Percentiles rank a stretch among this genome's conserved stretches.
Conservation (phyloP, 2,797 vertebrate species). For the Margarornis squamiger region DNA sequence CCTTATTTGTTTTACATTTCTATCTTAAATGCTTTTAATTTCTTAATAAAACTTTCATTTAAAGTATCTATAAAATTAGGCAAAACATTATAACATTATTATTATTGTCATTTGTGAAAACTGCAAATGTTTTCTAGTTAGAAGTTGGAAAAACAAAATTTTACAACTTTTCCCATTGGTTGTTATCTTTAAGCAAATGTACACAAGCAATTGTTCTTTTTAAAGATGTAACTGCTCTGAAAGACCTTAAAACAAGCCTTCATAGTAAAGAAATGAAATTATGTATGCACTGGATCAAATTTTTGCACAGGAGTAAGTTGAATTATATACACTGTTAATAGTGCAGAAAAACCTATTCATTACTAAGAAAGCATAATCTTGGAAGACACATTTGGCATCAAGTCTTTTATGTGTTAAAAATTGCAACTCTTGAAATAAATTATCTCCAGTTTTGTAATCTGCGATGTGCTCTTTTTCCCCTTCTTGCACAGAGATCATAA, state of each 20-base stretch:
- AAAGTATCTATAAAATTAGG: not conserved
- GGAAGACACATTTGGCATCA: not conserved
- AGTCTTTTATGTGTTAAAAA: not conserved
- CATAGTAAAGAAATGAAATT: not conserved
- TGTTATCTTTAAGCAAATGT: not conserved
- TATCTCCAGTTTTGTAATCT: not conserved
- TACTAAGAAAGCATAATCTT: not conserved
- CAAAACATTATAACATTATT: not conserved
- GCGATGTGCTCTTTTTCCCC: not conserved
- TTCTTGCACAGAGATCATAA: not conserved
- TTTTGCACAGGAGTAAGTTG: not conserved
- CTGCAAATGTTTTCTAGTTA: not conserved
- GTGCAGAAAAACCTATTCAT: not conserved
- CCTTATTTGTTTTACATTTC: not conserved
- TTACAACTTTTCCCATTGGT: not conserved
- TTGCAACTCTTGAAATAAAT: not conserved
- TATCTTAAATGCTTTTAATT: not conserved
- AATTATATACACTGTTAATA: not conserved
- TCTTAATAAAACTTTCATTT: not conserved
- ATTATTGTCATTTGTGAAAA: not conserved
- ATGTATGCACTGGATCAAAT: not conserved
- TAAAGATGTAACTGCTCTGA: not conserved
- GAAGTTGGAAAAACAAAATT: not conserved
- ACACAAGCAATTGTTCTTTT: not conserved
- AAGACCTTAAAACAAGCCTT: not conserved